Percentiles rank a stretch among this genome's conserved stretches.
Conservation (phyloP, 2,113 vertebrate genomes). For the Chitala chitala region DNA sequence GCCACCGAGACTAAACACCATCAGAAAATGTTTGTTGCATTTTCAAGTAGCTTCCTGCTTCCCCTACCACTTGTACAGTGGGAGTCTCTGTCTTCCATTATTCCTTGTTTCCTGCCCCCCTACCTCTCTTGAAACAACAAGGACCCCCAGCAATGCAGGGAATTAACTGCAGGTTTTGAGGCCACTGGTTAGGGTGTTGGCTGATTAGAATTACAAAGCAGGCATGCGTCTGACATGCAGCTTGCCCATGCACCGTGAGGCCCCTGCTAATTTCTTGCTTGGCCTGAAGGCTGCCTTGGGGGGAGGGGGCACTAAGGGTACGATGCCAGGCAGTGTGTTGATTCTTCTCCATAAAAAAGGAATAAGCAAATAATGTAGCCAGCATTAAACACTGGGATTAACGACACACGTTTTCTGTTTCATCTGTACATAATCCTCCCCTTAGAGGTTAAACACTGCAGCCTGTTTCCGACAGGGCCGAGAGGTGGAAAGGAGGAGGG, state of each 20-base stretch:
- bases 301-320: slow-evolving; percentile 3
- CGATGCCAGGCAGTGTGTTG: not conserved
- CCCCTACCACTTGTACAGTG: not conserved
- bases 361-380: too few species aligned
- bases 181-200: slow-evolving; percentile 57
- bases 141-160: slow-evolving; percentile 48
- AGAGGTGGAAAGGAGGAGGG: not conserved
- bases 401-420: not conserved
- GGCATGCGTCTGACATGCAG: slow-evolving; percentile 42
- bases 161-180: slow-evolving; percentile 59
- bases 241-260: slow-evolving; percentile 41
- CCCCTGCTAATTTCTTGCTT: slow-evolving; percentile 43
- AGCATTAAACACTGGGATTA: slow-evolving; percentile 4
- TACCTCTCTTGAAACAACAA: slow-evolving; percentile 50
- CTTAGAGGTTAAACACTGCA: not conserved
- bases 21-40: not conserved
- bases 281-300: slow-evolving; percentile 25
- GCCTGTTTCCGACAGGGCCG: not conserved
- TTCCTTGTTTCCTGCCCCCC: not conserved
- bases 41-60: not conserved
- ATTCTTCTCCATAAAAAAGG: not conserved
- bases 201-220: slow-evolving; percentile 64
- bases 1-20: slow-evolving; percentile 16
- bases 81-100: not conserved
- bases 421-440: not conserved